Evolutionary conservation across 2,888 invertebrate genomes (phyloP), one percentile per base, ranked within the genome.

Genomic region (Octodonta nipae): DNA sequence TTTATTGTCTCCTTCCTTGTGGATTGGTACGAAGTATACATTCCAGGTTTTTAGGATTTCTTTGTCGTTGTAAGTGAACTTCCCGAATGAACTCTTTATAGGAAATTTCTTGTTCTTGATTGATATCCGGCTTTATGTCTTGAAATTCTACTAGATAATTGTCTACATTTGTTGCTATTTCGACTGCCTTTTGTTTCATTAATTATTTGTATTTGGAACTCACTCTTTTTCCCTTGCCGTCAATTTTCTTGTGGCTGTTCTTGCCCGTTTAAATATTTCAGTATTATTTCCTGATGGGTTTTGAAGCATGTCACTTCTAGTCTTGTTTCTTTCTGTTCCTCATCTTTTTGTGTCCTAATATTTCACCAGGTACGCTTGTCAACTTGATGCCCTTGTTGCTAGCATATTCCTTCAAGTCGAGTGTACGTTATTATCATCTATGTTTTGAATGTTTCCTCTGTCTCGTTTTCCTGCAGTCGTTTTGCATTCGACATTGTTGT

Each of bases 11-110:
- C 25, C 31, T 4, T 22, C 25, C 7, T 31, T 31, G 22, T 25
- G 31, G 24, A 31, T 15, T 31, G 22, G 24, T 25, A 10, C n/a
- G 13, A 31, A 31, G 25, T 31, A 31, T 31, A 25, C 10, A 10
- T 25, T 31, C 31, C 31, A 31, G 13, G 31, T 11, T 13, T 25
- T 31, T 31, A 31, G 24, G 14, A 31, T 26, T 14, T 31, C 31
- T 13, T 22, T 25, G 22, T 31, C 25, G 25, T 31, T 31, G 25
- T 22, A 25, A 25, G 25, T 25, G 22, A n/a, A n/a, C n/a, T n/a
- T n/a, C n/a, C n/a, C n/a, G n/a, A n/a, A n/a, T n/a, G n/a, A n/a
- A n/a, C n/a, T n/a, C n/a, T n/a, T n/a, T n/a, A n/a, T n/a, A 31
- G 31, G 14, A 25, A 31, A 25, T 31, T 31, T 31, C 12, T 14